Conservation (phyloP, 2,797 vertebrate genomes). For the Enteromius anoplus region DNA sequence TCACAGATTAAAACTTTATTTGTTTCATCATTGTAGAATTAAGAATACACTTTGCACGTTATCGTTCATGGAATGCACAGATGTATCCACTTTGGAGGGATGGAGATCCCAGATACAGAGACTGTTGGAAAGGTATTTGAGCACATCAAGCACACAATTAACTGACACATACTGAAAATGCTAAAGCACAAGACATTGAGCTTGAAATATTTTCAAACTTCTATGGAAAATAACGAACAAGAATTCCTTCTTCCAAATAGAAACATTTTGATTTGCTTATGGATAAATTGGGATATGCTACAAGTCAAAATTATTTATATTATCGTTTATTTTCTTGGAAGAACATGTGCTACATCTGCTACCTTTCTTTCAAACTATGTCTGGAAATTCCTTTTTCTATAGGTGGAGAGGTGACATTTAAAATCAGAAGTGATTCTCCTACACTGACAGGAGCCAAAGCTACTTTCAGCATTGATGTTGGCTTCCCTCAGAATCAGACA, state of each 20-base stretch:
- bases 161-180: background rate
- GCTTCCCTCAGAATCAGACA: conserved; percentile 85
- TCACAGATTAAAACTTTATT: background rate
- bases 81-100: conserved; percentile 88
- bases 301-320: background rate
- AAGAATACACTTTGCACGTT: conserved; percentile 76
- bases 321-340: background rate
- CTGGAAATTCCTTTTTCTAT: conserved; percentile 20
- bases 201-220: background rate
- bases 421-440: conserved; percentile 86
- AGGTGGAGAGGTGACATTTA: conserved; percentile 88
- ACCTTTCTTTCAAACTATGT: background rate
- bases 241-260: background rate
- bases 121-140: conserved; percentile 87
- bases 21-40: conserved; percentile 66
- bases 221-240: background rate
- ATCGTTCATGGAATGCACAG: conserved; percentile 82
- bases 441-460: conserved; percentile 85
- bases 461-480: conserved; percentile 85
- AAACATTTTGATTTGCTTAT: background rate
- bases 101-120: conserved; percentile 72
- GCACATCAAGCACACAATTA: background rate
- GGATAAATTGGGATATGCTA: background rate
- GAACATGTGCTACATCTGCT: background rate
- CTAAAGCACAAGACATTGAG: background rate